Conservation (phyloP, 2,113 vertebrate species). For the Empidonax traillii region DNA sequence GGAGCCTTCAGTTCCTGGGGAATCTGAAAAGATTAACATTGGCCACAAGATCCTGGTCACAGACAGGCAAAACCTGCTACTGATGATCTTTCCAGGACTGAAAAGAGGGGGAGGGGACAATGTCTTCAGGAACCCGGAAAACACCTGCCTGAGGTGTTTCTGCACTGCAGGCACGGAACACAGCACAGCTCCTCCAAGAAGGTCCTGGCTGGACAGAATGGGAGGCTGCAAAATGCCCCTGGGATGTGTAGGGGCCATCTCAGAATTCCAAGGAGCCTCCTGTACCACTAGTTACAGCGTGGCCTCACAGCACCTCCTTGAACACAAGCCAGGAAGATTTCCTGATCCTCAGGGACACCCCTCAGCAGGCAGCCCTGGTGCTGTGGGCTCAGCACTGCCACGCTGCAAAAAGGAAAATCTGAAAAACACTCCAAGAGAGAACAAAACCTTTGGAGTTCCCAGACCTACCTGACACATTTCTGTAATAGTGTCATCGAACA, state of each 20-base stretch:
- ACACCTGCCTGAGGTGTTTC: not conserved
- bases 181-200: not conserved
- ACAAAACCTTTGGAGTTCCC: not conserved
- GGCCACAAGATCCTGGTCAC: not conserved
- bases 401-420: not conserved
- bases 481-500: slow-evolving; percentile 87
- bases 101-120: not conserved
- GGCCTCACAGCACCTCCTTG: not conserved
- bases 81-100: not conserved
- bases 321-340: not conserved
- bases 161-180: not conserved
- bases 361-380: not conserved
- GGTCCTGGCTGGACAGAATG: not conserved
- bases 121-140: not conserved
- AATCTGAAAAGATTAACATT: not conserved
- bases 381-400: not conserved
- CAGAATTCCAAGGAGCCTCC: not conserved
- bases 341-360: not conserved
- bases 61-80: not conserved
- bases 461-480: slow-evolving; percentile 85
- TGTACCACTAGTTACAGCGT: not conserved
- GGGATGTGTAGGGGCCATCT: not conserved
- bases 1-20: not conserved
- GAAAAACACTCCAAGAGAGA: not conserved
- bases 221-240: not conserved